Evolutionary conservation across 1,140 invertebrate genomes (phyloP).

Genomic region (Neotoxoptera formosana): DNA sequence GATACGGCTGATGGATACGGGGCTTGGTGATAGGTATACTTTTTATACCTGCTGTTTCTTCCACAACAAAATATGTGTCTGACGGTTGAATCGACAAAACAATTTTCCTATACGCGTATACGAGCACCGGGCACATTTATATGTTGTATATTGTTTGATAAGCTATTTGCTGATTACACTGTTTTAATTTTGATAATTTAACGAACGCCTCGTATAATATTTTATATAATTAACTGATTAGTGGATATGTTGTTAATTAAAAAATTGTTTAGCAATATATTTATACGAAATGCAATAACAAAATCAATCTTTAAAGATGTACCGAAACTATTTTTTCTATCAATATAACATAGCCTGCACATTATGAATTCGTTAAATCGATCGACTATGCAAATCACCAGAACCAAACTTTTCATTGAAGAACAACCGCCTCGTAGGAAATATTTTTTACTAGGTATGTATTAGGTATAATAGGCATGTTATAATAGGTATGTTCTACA

Average conservation of each 20-base stretch:
- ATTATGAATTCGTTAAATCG: neutral
- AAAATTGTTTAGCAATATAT: neutral
- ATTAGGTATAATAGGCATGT: too few species aligned
- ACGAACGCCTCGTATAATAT: neutral
- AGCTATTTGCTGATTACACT: neutral
- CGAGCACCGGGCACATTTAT: neutral
- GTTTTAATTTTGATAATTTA: neutral
- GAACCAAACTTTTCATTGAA: neutral
- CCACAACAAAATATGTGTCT: neutral
- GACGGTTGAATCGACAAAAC: neutral
- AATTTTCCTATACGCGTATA: neutral
- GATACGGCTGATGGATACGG: too few species aligned
- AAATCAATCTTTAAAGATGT: neutral
- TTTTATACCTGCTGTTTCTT: neutral
- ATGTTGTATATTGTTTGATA: too few species aligned
- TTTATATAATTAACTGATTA: conserved; percentile 8
- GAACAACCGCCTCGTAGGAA: neutral
- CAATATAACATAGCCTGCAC: neutral
- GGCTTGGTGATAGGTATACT: too few species aligned
- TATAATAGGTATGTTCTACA: neutral
- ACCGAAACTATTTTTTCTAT: neutral
- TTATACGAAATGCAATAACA: neutral
- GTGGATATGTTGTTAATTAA: neutral
- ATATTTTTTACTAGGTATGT: neutral
- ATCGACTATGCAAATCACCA: neutral